Base-by-base conservation (phyloP, 2,113 vertebrate genomes). In the Pseudopipra pipra region DNA sequence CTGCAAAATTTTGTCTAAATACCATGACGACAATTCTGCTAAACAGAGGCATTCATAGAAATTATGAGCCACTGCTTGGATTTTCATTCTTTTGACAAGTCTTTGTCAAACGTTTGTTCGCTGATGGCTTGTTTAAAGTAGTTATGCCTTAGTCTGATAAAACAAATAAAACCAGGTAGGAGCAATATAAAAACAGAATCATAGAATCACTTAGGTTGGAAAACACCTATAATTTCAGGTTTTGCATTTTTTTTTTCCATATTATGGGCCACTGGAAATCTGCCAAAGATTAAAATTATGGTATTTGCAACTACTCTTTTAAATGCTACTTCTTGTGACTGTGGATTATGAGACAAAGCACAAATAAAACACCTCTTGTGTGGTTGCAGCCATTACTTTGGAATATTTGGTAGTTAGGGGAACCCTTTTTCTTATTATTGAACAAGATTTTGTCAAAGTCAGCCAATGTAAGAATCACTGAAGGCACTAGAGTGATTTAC, bases 1-100 rank as follows among this genome's bases (percentile, higher is more conserved):
- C 56, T 84, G 80, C 47, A 96, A 91, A 94, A 88, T 94, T 90
- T 84, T 92, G 28, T 52, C n/a, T 75, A 90, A 95, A 96, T 84
- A 86, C 37, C 25, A 78, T 12, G 22, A 93, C 35, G 65, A 79
- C 76, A 96, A 84, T 89, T 94, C 68, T 84, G 61, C 65, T 77
- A 75, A 93, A 93, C 52, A 71, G 71, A 93, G 30, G 43, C 55
- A 90, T 85, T 86, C 65, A 84, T 19, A 63, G 27, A 76, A 95
- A 95, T 92, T 71, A 81, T 24, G 55, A 87, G n/a, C 46, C 59
- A 59, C 75, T 83, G 67, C 71, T 91, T 5, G 1, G 72, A 73
- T 95, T 92, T 86, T 83, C 75, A 51, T 73, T 94, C 71, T 93
- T 90, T 77, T 90, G 68, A 94, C 67, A 94, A 90, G 20, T 94